phyloP scores from a whole-genome alignment of 1,140 invertebrate genomes.

The Caenorhabditis tropicalis region DNA sequence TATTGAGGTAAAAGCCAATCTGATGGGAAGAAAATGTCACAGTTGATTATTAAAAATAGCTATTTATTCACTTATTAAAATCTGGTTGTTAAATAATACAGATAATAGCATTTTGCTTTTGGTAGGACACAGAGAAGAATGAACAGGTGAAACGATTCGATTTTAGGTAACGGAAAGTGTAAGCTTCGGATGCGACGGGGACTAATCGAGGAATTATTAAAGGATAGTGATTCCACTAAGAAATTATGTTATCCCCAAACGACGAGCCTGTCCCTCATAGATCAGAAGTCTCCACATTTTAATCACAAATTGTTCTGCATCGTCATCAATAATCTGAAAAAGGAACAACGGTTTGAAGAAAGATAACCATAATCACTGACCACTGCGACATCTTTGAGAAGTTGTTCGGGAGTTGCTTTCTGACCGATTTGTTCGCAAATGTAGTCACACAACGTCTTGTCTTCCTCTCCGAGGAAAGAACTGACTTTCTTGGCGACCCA shows the following conservation, averaged over 20 bases:
- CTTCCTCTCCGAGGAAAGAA: constrained; percentile 76
- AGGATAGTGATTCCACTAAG: not conserved
- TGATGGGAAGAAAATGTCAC: not conserved
- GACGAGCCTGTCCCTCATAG: constrained; percentile 79
- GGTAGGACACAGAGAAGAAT: not conserved
- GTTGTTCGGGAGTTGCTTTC: constrained; percentile 87
- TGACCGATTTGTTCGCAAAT: constrained; percentile 96
- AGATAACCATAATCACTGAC: constrained; percentile 76
- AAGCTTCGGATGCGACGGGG: not conserved
- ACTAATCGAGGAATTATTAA: no score
- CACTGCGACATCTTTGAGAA: constrained; percentile 97
- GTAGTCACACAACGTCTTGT: constrained; percentile 96
- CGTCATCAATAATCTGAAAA: constrained; percentile 91
- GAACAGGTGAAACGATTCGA: not conserved
- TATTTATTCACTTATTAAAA: no score
- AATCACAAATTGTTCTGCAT: constrained; percentile 98
- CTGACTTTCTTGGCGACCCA: constrained; percentile 99
- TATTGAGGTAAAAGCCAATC: not conserved
- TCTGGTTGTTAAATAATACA: no score
- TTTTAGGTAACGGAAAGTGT: not conserved
- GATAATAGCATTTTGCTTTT: not conserved
- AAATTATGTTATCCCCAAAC: not conserved
- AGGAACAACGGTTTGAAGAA: not conserved
- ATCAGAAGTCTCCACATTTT: constrained; percentile 99
- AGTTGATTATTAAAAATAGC: no score